Evolutionary conservation across 2,797 vertebrate species (phyloP).

Genomic region (Macroramphosus scolopax): DNA sequence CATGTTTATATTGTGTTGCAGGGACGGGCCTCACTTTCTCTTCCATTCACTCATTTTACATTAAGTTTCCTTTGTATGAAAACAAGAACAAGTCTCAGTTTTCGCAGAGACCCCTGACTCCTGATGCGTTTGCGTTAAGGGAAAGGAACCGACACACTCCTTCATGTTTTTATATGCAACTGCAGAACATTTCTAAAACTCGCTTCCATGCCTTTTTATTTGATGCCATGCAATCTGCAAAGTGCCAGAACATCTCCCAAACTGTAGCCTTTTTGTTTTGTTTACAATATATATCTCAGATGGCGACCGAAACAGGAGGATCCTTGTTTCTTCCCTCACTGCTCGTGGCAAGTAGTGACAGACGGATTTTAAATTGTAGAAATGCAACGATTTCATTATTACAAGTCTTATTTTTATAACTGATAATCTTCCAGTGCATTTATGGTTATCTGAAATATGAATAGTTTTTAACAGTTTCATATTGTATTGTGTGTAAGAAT

Average conservation of each 20-base stretch:
- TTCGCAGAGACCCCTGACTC: background rate
- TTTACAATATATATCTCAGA: conserved; percentile 81
- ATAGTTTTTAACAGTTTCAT: no score
- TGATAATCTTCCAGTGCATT: conserved; percentile 19
- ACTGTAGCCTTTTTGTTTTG: conserved; percentile 67
- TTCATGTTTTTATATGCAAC: conserved; percentile 61
- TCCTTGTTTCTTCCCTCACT: conserved; percentile 20
- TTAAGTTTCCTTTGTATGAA: conserved; percentile 18
- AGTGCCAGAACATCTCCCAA: conserved; percentile 74
- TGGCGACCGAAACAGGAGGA: conserved; percentile 61
- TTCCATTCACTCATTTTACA: conserved; percentile 32
- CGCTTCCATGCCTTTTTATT: conserved; percentile 77
- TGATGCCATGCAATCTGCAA: conserved; percentile 74
- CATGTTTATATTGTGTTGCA: conserved; percentile 59
- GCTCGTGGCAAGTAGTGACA: conserved; percentile 11
- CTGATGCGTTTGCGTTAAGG: conserved; percentile 19
- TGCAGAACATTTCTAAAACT: conserved; percentile 75
- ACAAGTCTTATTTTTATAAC: conserved; percentile 55
- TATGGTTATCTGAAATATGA: conserved; percentile 18
- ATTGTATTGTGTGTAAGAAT: no score
- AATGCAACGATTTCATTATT: conserved; percentile 23
- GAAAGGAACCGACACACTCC: conserved; percentile 20
- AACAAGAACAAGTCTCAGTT: conserved; percentile 8
- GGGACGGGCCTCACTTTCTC: conserved; percentile 33
- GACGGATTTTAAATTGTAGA: conserved; percentile 8